phyloP scores from a whole-genome alignment of 2,113 vertebrate species.

The Dascyllus trimaculatus region DNA sequence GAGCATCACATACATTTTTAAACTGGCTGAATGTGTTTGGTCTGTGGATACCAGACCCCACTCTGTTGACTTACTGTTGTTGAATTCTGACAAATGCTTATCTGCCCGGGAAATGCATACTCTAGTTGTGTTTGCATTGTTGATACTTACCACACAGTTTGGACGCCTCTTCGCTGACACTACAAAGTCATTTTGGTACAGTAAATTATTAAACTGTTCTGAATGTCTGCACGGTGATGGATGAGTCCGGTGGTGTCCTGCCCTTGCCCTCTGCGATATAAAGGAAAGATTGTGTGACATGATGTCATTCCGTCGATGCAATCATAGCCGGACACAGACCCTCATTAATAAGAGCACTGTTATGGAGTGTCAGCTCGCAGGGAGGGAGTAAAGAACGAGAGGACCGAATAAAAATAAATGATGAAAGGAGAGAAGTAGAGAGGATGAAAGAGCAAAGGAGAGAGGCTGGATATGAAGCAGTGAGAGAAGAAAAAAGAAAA shows the following conservation, averaged over 20 bases:
- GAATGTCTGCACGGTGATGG: constrained; percentile 50
- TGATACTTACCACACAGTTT: constrained; percentile 14
- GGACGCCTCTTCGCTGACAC: constrained; percentile 10
- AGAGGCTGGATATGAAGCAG: constrained; percentile 8
- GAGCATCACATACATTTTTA: constrained; percentile 43
- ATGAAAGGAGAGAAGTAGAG: constrained; percentile 30
- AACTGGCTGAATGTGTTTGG: constrained; percentile 37
- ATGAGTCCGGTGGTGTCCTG: constrained; percentile 57
- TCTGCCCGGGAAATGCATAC: background rate
- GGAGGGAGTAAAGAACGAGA: constrained; percentile 11
- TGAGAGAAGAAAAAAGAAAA: constrained; percentile 21
- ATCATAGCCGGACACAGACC: constrained; percentile 65
- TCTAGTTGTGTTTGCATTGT: constrained; percentile 4
- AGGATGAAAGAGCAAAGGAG: constrained; percentile 16
- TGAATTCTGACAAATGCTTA: constrained; percentile 18
- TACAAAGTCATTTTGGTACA: constrained; percentile 43
- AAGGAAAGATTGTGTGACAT: constrained; percentile 79
- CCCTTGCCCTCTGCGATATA: constrained; percentile 66
- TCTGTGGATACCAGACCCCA: constrained; percentile 12
- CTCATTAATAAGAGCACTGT: constrained; percentile 70
- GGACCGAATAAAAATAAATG: background rate
- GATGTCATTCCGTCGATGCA: constrained; percentile 74
- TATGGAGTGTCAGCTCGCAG: constrained; percentile 36
- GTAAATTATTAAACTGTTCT: constrained; percentile 63
- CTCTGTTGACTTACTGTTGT: constrained; percentile 25